Evolutionary conservation across 1,140 invertebrate genomes (phyloP).

Genomic region (Platyscapa corneri): DNA sequence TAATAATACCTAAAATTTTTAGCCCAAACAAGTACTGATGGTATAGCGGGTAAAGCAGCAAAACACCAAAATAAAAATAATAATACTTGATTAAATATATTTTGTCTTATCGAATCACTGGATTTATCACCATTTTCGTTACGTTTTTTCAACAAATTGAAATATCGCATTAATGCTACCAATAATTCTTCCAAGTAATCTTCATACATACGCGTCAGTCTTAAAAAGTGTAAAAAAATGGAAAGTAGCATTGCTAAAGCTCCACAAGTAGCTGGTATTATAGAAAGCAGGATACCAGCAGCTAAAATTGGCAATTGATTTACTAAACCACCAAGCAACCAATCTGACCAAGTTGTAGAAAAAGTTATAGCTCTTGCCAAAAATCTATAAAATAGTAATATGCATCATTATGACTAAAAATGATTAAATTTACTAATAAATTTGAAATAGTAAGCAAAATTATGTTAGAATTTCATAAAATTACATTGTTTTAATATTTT

Average conservation of each 20-base stretch:
- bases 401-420: conserved; percentile 31
- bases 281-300: conserved; percentile 70
- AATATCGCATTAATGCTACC: conserved; percentile 61
- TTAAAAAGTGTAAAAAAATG: conserved; percentile 69
- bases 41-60: conserved; percentile 67
- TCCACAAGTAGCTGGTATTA: conserved; percentile 76
- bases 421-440: not conserved
- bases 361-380: conserved; percentile 74
- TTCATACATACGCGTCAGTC: conserved; percentile 83
- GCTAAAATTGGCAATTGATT: conserved; percentile 75
- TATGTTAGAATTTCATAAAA: too few relatives aligned
- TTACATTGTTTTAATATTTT: not conserved
- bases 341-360: conserved; percentile 74
- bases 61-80: conserved; percentile 69
- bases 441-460: not conserved
- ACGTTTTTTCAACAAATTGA: conserved; percentile 57
- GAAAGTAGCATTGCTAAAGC: conserved; percentile 73
- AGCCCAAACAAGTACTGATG: conserved; percentile 72
- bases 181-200: conserved; percentile 82
- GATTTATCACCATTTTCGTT: conserved; percentile 47
- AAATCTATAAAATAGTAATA: conserved; percentile 68
- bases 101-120: conserved; percentile 55
- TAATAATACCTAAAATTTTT: conserved; percentile 70
- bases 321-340: conserved; percentile 72
- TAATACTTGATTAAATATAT: conserved; percentile 69